Evolutionary conservation across 64 coral and sea anemone species (phyloP).

Genomic region (Montipora cactus): DNA sequence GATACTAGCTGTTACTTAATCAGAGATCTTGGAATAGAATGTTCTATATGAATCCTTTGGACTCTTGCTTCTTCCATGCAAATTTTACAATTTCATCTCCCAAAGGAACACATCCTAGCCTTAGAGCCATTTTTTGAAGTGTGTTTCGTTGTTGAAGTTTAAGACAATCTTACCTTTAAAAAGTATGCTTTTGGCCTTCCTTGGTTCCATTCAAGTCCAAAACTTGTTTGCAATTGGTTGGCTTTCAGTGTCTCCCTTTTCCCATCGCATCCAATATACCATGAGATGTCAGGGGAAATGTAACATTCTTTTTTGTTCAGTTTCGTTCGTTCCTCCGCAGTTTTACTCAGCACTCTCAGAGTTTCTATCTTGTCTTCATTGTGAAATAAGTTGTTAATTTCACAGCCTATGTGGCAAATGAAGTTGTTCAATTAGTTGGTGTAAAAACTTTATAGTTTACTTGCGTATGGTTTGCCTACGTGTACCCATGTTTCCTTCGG

Average conservation of each 20-base stretch:
- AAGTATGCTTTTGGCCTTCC: background rate
- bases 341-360: background rate
- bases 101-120: too few species aligned
- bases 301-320: background rate
- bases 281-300: background rate
- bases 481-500: too few species aligned
- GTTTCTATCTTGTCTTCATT: background rate
- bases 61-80: too few species aligned
- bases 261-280: slow-evolving; percentile 11
- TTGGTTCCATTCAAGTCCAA: background rate
- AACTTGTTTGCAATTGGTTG: background rate
- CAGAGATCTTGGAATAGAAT: too few species aligned
- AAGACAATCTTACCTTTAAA: background rate
- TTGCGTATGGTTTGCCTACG: too few species aligned
- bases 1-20: too few species aligned
- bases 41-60: too few species aligned
- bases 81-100: too few species aligned
- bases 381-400: background rate
- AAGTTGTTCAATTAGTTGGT: too few species aligned
- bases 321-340: background rate
- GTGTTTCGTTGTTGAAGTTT: too few species aligned
- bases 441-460: too few species aligned
- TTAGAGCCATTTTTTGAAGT: too few species aligned
- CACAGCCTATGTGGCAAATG: background rate
- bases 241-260: background rate